Conservation (phyloP, 2,888 invertebrate genomes). For the Eupithecia insigniata region DNA sequence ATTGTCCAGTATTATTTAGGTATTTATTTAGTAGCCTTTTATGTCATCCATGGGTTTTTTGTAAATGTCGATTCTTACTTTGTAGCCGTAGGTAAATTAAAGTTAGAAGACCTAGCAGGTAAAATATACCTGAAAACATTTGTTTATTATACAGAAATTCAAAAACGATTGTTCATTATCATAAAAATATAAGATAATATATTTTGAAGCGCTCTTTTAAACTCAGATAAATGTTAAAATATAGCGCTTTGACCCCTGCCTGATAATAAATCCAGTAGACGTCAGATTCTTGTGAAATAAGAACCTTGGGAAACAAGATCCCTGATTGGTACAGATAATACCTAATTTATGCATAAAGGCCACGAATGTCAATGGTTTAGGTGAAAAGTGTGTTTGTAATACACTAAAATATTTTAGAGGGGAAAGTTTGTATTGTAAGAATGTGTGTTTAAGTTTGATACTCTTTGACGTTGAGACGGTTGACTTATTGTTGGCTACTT, state of each 20-base stretch:
- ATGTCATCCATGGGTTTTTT: no score
- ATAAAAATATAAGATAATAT: background rate
- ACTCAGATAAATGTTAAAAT: background rate
- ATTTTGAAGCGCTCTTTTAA: background rate
- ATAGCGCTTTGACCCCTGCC: background rate
- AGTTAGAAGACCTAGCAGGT: background rate
- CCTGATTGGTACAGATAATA: background rate
- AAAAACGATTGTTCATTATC: background rate
- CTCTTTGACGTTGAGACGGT: background rate
- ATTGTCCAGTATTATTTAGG: no score
- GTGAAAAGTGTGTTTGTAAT: background rate
- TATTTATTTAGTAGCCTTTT: no score
- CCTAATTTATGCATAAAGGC: background rate
- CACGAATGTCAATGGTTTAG: background rate
- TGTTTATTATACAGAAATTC: no score
- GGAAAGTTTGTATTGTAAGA: no score
- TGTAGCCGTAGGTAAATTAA: no score
- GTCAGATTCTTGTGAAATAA: background rate
- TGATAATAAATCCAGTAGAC: background rate
- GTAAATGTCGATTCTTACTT: no score
- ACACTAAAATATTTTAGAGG: no score
- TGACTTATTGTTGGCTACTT: background rate
- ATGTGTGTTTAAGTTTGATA: background rate
- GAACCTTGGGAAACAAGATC: background rate
- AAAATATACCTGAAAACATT: no score